phyloP scores from a whole-genome alignment of 64 coral and sea anemone species.

The Stichodactyla helianthus region DNA sequence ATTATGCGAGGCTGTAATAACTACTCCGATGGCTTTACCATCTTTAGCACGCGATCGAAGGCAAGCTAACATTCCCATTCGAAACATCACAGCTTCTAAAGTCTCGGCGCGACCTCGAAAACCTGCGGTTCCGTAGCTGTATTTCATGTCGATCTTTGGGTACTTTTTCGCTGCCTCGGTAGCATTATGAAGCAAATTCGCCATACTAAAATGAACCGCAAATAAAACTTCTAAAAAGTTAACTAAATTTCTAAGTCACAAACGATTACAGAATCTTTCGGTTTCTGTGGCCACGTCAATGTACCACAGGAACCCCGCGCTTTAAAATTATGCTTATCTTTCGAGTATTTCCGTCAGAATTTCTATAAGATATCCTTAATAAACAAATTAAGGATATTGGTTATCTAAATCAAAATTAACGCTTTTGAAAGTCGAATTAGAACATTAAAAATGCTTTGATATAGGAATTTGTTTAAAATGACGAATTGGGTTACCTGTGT shows the following conservation, averaged over 20 bases:
- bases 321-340: background rate
- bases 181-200: conserved; percentile 55
- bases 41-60: conserved; percentile 76
- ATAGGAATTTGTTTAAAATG: background rate
- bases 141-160: conserved; percentile 73
- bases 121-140: conserved; percentile 89
- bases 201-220: conserved; percentile 28
- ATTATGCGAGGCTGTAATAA: conserved; percentile 96
- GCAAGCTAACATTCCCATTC: conserved; percentile 90
- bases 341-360: background rate
- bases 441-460: background rate
- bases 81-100: conserved; percentile 91
- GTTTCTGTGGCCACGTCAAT: conserved; percentile 20
- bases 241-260: background rate
- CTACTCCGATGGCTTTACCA: conserved; percentile 72
- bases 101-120: conserved; percentile 61
- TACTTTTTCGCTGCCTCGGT: conserved; percentile 48
- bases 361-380: too few species aligned
- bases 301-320: background rate
- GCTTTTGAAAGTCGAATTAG: background rate
- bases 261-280: background rate
- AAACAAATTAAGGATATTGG: too few species aligned
- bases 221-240: background rate
- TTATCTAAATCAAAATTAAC: background rate
- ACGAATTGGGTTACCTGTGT: background rate